Evolutionary conservation across 2,113 vertebrate species (phyloP), one percentile per base, ranked within the genome.

Genomic region (Trochalopteron elliotii): DNA sequence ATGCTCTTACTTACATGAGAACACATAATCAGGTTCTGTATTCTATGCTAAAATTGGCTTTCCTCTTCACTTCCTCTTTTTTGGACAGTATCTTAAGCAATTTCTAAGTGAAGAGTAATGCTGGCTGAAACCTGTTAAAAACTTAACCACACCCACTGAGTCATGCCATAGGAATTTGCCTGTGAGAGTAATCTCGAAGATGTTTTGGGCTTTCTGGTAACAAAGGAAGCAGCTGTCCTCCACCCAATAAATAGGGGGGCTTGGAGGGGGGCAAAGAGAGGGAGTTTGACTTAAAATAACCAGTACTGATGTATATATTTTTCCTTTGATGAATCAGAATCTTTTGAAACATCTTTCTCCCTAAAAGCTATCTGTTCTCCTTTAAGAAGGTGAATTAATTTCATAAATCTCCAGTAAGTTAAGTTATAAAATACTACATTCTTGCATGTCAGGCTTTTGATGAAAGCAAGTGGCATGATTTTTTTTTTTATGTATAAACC

Each of bases 61-160:
- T 87, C 30, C 72, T 83, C 47, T 84, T 95, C 35, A 24, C 57
- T 93, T 97, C 94, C 67, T 71, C 75, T 92, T 95, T 85, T n/a
- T 80, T 60, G 37, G 70, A 69, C 57, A 69, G 1, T n/a, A 76
- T 83, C 67, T 94, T 95, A 72, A 68, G 92, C 92, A 96, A 93
- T 78, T 18, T 85, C 50, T 77, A 61, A 92, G n/a, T 90, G 40
- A 84, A 78, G 64, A 65, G 10, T 70, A 87, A 53, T 12, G 12
- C 42, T 65, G 30, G 49, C 70, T 94, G 69, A 64, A 91, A 91
- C 81, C 11, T 93, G 27, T 63, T 78, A 68, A 75, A 82, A 94
- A 68, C 8, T 90, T 89, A 68, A 87, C 65, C 67, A 72, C 95
- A 93, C 74, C 90, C 95, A 76, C 53, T 95, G 94, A 95, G 87